Evolutionary conservation across 2,797 vertebrate genomes (phyloP).

Genomic region (Todus mexicanus): DNA sequence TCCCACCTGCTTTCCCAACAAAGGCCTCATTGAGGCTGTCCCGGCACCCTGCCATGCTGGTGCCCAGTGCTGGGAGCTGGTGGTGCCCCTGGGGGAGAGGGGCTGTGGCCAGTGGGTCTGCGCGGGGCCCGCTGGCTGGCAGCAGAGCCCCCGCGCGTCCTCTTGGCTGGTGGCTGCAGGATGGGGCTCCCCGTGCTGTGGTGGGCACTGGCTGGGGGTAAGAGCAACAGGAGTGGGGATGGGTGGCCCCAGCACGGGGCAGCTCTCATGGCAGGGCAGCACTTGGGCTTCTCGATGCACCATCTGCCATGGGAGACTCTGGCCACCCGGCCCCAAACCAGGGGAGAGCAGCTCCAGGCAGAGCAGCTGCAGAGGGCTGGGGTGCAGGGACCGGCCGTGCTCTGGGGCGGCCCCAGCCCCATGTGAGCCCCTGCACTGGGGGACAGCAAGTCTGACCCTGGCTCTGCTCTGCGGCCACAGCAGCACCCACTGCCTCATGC

Average conservation of each 20-base stretch:
- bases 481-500: fast-evolving
- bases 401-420: fast-evolving
- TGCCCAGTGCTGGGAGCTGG: background rate
- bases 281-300: background rate
- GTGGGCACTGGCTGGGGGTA: background rate
- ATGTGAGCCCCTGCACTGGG: background rate
- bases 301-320: background rate
- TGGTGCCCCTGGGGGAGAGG: background rate
- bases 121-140: background rate
- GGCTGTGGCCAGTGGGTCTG: background rate
- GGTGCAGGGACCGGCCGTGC: background rate
- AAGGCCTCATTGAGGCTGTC: conserved; percentile 45
- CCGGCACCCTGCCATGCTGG: background rate
- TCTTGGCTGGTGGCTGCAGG: background rate
- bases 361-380: fast-evolving
- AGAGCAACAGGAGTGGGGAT: fast-evolving
- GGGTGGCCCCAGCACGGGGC: background rate
- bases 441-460: background rate
- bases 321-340: background rate
- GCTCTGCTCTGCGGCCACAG: background rate
- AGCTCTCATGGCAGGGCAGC: background rate
- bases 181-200: background rate
- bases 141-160: fast-evolving
- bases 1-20: conserved; percentile 32
- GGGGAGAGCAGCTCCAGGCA: background rate